A percentile compares a stretch with the other conserved stretches of the same genome.
Conservation (phyloP, 2,888 invertebrate genomes). For the Drosophila colorata region DNA sequence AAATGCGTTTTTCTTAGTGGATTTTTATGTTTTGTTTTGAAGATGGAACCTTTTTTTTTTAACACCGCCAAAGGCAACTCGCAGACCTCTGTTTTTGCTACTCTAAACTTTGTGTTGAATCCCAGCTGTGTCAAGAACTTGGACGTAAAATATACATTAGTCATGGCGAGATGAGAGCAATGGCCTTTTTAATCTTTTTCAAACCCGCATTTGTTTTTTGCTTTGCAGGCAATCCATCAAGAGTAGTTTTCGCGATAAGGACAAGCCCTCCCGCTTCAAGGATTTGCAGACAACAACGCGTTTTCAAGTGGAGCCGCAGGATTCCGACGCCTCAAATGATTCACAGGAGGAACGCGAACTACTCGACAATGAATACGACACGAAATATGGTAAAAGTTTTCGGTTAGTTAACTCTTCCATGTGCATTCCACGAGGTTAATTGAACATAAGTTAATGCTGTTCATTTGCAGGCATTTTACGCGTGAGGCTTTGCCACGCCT, state of each 20-base stretch:
- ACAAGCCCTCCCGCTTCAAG: slow-evolving; percentile 88
- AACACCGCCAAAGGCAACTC: slow-evolving; percentile 3
- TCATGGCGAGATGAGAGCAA: slow-evolving; percentile 12
- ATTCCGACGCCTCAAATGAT: slow-evolving; percentile 85
- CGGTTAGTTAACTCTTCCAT: slow-evolving; percentile 86
- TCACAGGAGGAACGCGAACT: slow-evolving; percentile 86
- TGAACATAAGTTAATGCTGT: neutral
- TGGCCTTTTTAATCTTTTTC: slow-evolving; percentile 15
- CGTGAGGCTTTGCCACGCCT: slow-evolving; percentile 94
- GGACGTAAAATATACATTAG: slow-evolving; percentile 11
- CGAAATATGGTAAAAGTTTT: slow-evolving; percentile 92
- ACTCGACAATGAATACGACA: slow-evolving; percentile 87
- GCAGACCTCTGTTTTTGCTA: neutral
- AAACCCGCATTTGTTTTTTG: slow-evolving; percentile 4
- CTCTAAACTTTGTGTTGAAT: neutral
- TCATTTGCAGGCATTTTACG: slow-evolving; percentile 90
- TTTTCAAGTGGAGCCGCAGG: slow-evolving; percentile 87
- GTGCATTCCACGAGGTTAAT: neutral
- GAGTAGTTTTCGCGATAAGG: slow-evolving; percentile 88
- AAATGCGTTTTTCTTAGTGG: neutral
- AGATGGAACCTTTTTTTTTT: slow-evolving; percentile 1
- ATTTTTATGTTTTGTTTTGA: neutral
- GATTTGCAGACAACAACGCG: slow-evolving; percentile 87
- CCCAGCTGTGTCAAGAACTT: neutral
- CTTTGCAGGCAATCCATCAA: slow-evolving; percentile 86